phyloP scores from a whole-genome alignment of 1,140 invertebrate species.

The Drosophila virilis region DNA sequence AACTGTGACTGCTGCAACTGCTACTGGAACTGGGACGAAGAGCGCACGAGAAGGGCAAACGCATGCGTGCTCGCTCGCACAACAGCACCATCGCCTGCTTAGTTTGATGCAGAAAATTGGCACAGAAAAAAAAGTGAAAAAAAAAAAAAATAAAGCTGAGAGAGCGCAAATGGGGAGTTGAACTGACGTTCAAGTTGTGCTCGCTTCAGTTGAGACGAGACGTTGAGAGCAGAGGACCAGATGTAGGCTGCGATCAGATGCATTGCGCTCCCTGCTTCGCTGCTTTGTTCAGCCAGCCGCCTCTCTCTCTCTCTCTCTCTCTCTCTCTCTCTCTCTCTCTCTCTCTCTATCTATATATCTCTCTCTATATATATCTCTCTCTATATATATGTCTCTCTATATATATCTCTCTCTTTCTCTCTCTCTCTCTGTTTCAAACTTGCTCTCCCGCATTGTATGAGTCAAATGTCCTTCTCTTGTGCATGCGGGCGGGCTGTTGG shows the following conservation, averaged over 20 bases:
- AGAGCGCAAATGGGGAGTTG: background rate
- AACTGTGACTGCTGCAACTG: background rate
- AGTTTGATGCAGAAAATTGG: slow-evolving; percentile 20
- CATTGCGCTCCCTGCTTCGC: slow-evolving; percentile 2
- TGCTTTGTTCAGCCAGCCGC: background rate
- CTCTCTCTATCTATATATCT: background rate
- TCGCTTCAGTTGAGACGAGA: slow-evolving; percentile 1
- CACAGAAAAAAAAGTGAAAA: slow-evolving; percentile 25
- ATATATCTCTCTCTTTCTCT: background rate
- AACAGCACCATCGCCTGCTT: background rate
- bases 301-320: background rate
- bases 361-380: background rate
- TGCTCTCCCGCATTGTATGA: slow-evolving; percentile 37
- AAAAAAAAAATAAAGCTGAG: background rate
- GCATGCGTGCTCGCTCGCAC: slow-evolving; percentile 1
- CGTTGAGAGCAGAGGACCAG: background rate
- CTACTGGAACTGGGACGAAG: slow-evolving; percentile 28
- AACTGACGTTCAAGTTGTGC: slow-evolving; percentile 17
- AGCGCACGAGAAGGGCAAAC: slow-evolving; percentile 29
- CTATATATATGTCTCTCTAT: no score
- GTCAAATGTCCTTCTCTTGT: slow-evolving; percentile 65
- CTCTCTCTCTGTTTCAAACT: slow-evolving; percentile 1
- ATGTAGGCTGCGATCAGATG: slow-evolving; percentile 18
- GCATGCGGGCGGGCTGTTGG: background rate
- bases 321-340: background rate